Percentiles rank a stretch among this genome's conserved stretches.
phyloP scores from a whole-genome alignment of 2,888 invertebrate species.

The Tortricodes alternella region DNA sequence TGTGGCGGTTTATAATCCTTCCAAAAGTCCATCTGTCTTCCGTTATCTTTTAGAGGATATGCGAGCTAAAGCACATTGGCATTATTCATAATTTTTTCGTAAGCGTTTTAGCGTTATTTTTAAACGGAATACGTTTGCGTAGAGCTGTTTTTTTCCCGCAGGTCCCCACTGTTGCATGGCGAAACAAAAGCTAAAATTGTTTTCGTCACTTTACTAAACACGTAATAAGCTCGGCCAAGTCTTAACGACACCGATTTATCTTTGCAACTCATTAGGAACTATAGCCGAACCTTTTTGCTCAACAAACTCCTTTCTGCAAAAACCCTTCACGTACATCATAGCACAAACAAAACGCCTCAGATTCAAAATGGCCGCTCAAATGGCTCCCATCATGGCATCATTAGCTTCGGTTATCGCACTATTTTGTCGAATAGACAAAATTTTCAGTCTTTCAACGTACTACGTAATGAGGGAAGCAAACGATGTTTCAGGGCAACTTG shows the following conservation, averaged over 20 bases:
- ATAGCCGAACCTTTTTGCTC: constrained; percentile 35
- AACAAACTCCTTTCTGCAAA: constrained; percentile 41
- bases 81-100: no score
- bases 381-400: constrained; percentile 68
- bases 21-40: no score
- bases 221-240: constrained; percentile 12
- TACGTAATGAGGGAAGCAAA: constrained; percentile 73
- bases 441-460: constrained; percentile 76
- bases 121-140: no score
- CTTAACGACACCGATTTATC: constrained; percentile 25
- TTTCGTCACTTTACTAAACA: not conserved
- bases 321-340: constrained; percentile 57
- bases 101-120: no score
- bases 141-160: no score
- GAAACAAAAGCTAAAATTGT: no score
- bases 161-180: no score
- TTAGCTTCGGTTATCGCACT: constrained; percentile 78
- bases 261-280: constrained; percentile 35
- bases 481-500: constrained; percentile 70
- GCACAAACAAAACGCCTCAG: constrained; percentile 69
- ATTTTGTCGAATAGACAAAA: constrained; percentile 80
- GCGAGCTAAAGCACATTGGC: no score
- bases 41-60: no score
- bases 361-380: constrained; percentile 69
- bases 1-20: no score